Evolutionary conservation across 2,888 invertebrate species (phyloP), one percentile per base, ranked within the genome.

Genomic region (Chouioia cunea): DNA sequence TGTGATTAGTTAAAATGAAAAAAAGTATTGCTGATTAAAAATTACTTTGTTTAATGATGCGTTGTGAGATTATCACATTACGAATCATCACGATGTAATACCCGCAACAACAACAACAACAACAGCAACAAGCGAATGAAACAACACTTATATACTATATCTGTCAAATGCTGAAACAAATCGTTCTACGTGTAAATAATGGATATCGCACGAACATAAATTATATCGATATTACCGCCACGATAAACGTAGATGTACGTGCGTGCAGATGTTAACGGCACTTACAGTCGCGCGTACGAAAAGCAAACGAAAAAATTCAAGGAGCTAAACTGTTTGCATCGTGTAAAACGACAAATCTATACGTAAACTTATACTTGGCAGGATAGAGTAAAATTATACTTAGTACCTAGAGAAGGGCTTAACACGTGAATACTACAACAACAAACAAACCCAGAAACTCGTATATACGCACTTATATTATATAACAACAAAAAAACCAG

Each of bases 1-100:
- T 69, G 52, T 69, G 62, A 69, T 69, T 68, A 62, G 69, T 69
- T 69, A 58, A 23, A 20, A 59, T 73, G 66, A 18, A 59, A 67
- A 52, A 27, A 70, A 68, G 52, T 66, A 66, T 70, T 54, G 56
- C 59, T 65, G 64, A 53, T 64, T 66, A 56, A 70, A 67, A 70
- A 65, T 54, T 70, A 50, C 27, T 20, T 70, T 65, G 65, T 64
- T n/a, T 64, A 52, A 64, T 63, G 27, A 23, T 59, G 59, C 46
- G 27, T 66, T 52, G 57, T 57, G 36, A 48, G 48, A 53, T 44
- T 66, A 66, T 18, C 52, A 52, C 50, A 58, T 52, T 22, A 66
- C 14, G 52, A 59, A 44, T 66, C 52, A 27, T n/a, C n/a, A 27
- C 6, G 27, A 27, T 27, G 27, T 27, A 3, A 27, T 27, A 27